phyloP scores from a whole-genome alignment of 2,113 vertebrate genomes.

The Oreochromis aureus region DNA sequence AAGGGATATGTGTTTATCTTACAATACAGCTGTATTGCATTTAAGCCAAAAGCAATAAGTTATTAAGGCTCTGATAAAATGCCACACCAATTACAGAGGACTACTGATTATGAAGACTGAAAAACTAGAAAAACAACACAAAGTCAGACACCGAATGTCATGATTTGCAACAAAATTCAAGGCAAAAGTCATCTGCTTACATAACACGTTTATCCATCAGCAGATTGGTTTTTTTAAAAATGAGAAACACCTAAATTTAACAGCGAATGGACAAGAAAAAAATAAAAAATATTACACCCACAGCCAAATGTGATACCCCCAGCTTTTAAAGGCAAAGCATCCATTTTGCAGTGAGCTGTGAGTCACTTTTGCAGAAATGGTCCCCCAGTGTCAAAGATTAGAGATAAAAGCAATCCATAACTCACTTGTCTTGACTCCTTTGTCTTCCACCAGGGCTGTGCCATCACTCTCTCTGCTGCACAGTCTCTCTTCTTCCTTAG shows the following conservation, averaged over 20 bases:
- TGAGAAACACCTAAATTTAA: conserved; percentile 35
- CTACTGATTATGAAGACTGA: neutral
- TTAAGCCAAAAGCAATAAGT: neutral
- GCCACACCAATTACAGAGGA: neutral
- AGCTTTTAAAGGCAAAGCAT: conserved; percentile 14
- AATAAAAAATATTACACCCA: conserved; percentile 11
- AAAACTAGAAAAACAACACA: neutral
- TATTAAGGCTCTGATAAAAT: neutral
- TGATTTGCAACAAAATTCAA: neutral
- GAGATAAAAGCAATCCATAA: conserved; percentile 34
- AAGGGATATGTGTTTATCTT: neutral
- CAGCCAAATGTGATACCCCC: neutral
- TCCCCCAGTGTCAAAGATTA: neutral
- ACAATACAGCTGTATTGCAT: neutral
- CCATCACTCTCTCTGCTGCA: conserved; percentile 72
- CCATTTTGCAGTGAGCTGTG: conserved; percentile 3
- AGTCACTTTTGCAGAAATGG: conserved; percentile 4
- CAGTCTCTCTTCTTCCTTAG: conserved; percentile 86
- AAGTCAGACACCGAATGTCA: neutral
- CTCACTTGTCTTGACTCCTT: conserved; percentile 82
- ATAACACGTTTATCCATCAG: conserved; percentile 17
- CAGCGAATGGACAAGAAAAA: neutral
- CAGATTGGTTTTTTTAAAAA: neutral
- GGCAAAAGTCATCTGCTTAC: conserved; percentile 9
- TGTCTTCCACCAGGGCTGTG: conserved; percentile 76